phyloP scores from a whole-genome alignment of 2,113 vertebrate species.

The Xenopus borealis region DNA sequence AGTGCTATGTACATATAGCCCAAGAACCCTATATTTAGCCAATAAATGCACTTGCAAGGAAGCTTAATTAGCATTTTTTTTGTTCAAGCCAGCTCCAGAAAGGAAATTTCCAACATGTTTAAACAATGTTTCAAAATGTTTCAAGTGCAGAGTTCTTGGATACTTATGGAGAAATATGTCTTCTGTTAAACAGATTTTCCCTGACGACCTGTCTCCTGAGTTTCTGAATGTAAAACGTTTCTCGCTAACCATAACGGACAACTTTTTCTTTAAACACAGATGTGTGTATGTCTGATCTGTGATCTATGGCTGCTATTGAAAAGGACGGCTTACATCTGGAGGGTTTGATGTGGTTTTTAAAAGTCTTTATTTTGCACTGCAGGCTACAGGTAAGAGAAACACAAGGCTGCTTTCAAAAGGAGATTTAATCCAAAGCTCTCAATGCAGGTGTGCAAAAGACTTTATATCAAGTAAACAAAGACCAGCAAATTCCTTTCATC shows the following conservation, averaged over 20 bases:
- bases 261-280: conserved; percentile 52
- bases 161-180: neutral
- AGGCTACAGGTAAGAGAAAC: conserved; percentile 47
- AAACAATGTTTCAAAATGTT: neutral
- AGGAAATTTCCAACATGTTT: neutral
- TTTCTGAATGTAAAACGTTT: conserved; percentile 49
- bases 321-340: conserved; percentile 43
- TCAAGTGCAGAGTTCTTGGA: neutral
- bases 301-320: conserved; percentile 56
- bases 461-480: neutral
- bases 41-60: neutral
- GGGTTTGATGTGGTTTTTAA: conserved; percentile 51
- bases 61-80: neutral
- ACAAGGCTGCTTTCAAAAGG: conserved; percentile 33
- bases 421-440: conserved; percentile 22
- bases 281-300: conserved; percentile 57
- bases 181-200: neutral
- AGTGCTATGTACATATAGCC: too few relatives aligned
- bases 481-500: neutral
- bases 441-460: neutral
- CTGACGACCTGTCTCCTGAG: conserved; percentile 27
- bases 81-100: neutral
- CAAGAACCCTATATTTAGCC: too few relatives aligned
- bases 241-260: conserved; percentile 50
- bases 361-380: conserved; percentile 28